Conservation (phyloP, 2,113 vertebrate genomes). For the Tychaedon coryphoeus region DNA sequence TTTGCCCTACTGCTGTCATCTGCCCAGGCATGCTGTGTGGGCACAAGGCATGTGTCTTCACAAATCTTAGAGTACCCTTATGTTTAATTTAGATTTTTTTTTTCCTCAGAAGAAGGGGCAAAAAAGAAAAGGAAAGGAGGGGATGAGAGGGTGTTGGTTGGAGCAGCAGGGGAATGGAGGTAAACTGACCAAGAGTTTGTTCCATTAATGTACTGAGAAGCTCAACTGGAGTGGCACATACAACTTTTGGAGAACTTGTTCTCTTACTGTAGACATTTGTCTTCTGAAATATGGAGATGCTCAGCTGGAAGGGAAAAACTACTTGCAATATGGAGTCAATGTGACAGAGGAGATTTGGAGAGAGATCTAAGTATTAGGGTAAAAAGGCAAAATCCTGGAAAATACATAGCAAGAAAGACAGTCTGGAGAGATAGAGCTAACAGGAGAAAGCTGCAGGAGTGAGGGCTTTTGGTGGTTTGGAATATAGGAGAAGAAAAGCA, state of each 20-base stretch:
- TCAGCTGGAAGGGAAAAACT: not conserved
- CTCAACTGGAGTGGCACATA: rapidly evolving
- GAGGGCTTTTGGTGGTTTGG: not conserved
- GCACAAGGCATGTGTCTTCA: not conserved
- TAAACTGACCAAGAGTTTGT: not conserved
- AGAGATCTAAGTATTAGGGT: not conserved
- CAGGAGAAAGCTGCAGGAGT: not conserved
- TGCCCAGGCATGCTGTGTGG: not conserved
- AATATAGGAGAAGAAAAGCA: not conserved
- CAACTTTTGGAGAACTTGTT: not conserved
- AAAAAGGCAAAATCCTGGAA: not conserved
- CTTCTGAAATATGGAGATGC: not conserved
- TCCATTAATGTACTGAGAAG: not conserved
- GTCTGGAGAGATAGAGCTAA: not conserved
- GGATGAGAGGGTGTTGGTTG: not conserved
- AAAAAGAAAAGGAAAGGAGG: not conserved
- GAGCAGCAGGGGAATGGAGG: not conserved
- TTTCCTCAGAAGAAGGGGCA: not conserved
- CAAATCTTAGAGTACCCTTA: not conserved
- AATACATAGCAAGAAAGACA: rapidly evolving
- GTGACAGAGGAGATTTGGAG: not conserved
- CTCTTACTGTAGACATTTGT: rapidly evolving
- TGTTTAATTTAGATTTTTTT: not conserved
- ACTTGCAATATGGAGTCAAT: rapidly evolving
- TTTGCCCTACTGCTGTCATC: not conserved